Evolutionary conservation across 1,140 invertebrate genomes (phyloP).

Genomic region (Polypedilum vanderplanki): DNA sequence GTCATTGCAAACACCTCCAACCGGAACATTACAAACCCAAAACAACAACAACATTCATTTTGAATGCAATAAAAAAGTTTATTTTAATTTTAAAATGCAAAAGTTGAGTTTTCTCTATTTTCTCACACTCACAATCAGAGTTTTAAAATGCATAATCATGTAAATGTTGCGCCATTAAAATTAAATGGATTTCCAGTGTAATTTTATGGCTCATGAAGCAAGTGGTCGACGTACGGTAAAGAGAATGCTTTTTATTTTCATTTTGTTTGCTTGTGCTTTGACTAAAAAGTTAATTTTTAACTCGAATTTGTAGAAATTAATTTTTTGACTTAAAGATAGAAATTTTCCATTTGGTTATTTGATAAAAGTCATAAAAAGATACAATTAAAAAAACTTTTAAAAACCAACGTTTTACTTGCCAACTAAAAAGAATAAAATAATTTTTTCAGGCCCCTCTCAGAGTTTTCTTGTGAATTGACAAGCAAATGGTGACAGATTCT

Average conservation of each 20-base stretch:
- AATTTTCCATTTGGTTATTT: too few species aligned
- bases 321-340: too few species aligned
- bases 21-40: slow-evolving; percentile 4
- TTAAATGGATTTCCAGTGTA: slow-evolving; percentile 18
- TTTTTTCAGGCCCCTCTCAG: too few species aligned
- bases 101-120: not conserved
- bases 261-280: not conserved
- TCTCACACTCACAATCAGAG: not conserved
- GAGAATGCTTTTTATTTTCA: not conserved
- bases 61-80: slow-evolving; percentile 1
- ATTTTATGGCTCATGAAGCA: slow-evolving; percentile 17
- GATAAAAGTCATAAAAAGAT: too few species aligned
- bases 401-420: too few species aligned
- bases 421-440: too few species aligned
- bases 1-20: not conserved
- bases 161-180: slow-evolving; percentile 13
- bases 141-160: slow-evolving; percentile 7
- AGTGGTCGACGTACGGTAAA: not conserved
- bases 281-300: slow-evolving; percentile 10
- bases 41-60: not conserved
- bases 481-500: too few species aligned
- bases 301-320: not conserved
- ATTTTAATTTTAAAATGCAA: not conserved
- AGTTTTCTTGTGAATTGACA: too few species aligned
- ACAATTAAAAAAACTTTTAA: too few species aligned